phyloP scores from a whole-genome alignment of 2,113 vertebrate genomes.

The Entomyzon cyanotis region DNA sequence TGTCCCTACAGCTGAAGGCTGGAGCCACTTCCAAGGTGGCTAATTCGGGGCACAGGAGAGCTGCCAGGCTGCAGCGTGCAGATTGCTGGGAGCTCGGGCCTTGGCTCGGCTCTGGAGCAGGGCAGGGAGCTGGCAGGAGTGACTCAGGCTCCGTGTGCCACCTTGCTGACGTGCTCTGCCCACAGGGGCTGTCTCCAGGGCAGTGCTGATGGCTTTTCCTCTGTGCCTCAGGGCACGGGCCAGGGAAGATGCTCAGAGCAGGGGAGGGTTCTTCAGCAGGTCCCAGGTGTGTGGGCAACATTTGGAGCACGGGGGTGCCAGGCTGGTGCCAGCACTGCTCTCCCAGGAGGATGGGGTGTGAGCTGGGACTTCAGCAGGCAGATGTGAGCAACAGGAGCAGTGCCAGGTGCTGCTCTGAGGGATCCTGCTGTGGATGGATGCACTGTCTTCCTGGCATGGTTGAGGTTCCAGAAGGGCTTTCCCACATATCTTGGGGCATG shows the following conservation, averaged over 20 bases:
- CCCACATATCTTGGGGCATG: accelerated
- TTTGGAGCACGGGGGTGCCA: accelerated
- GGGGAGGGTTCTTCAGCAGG: neutral
- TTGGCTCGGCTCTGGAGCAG: accelerated
- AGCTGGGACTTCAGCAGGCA: neutral
- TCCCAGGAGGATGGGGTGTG: neutral
- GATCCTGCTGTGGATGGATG: neutral
- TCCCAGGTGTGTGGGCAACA: accelerated
- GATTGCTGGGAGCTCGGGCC: neutral
- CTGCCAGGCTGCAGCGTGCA: neutral
- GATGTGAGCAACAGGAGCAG: accelerated
- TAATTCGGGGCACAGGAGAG: neutral
- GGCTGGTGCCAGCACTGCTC: neutral
- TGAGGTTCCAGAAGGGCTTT: neutral
- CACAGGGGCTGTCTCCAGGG: neutral
- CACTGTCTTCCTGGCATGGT: accelerated
- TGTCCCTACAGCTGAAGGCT: neutral
- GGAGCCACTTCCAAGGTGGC: neutral
- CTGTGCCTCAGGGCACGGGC: neutral
- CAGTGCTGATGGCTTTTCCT: neutral
- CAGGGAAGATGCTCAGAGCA: neutral
- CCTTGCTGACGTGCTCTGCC: neutral
- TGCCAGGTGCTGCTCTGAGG: neutral
- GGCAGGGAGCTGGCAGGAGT: neutral
- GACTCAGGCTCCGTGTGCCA: accelerated